Conservation (phyloP, 2,113 vertebrate genomes). For the Melanotaenia duboulayi region DNA sequence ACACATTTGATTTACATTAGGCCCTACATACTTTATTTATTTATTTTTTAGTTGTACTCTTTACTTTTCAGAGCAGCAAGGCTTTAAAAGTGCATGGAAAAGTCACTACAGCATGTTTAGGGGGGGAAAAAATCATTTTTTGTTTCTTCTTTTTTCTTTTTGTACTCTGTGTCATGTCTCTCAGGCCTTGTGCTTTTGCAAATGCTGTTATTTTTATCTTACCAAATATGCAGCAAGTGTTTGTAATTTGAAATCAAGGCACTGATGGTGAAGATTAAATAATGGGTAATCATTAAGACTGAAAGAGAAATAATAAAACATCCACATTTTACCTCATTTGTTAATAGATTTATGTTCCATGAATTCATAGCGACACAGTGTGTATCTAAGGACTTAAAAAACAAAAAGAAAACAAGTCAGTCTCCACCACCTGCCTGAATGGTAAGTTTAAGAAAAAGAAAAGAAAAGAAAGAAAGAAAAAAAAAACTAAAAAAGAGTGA, state of each 20-base stretch:
- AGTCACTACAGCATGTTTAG: background rate
- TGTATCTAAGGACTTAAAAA: constrained; percentile 1
- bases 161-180: background rate
- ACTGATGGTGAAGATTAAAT: background rate
- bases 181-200: background rate
- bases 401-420: background rate
- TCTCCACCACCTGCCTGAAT: background rate
- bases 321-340: background rate
- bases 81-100: background rate
- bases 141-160: background rate
- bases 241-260: background rate
- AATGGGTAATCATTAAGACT: background rate
- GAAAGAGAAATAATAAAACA: background rate
- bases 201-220: too few species aligned
- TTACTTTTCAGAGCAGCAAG: too few species aligned
- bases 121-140: too few species aligned
- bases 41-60: too few species aligned
- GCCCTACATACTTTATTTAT: background rate
- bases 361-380: background rate
- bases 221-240: too few species aligned
- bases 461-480: background rate
- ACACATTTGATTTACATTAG: background rate
- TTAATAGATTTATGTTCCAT: background rate
- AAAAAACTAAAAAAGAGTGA: background rate
- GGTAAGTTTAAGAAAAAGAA: background rate